These are phyloP conservation scores for Motacilla tschutschensis DNA, from an alignment of 2,113 vertebrate species.

Conservation along the genomic window DNA sequence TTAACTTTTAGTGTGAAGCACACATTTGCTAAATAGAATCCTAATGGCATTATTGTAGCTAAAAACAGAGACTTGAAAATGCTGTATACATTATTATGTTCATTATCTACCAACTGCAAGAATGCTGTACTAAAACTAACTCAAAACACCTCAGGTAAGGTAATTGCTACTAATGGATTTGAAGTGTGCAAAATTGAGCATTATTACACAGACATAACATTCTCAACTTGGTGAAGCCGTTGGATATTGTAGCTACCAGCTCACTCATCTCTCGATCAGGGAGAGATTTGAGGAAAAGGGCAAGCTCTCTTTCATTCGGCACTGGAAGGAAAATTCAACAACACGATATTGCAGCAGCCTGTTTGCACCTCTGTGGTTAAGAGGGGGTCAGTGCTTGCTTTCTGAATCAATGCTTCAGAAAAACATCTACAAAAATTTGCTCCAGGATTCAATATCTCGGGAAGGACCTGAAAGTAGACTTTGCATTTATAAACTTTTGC, in stretches of 20 bases:
- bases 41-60: slow-evolving; percentile 79
- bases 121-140: slow-evolving; percentile 86
- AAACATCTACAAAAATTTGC: slow-evolving; percentile 19
- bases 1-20: slow-evolving; percentile 73
- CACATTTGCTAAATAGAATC: slow-evolving; percentile 76
- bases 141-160: slow-evolving; percentile 89
- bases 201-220: slow-evolving; percentile 89
- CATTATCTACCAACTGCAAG: slow-evolving; percentile 88
- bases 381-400: slow-evolving; percentile 43
- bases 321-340: slow-evolving; percentile 71
- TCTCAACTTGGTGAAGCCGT: slow-evolving; percentile 75
- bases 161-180: slow-evolving; percentile 94
- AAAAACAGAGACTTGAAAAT: slow-evolving; percentile 82
- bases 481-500: neutral
- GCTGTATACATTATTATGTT: slow-evolving; percentile 82
- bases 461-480: neutral
- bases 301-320: slow-evolving; percentile 66
- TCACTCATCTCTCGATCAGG: slow-evolving; percentile 80
- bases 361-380: slow-evolving; percentile 29
- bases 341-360: slow-evolving; percentile 26
- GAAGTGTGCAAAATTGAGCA: slow-evolving; percentile 89
- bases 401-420: slow-evolving; percentile 20
- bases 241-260: slow-evolving; percentile 66
- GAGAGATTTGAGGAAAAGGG: slow-evolving; percentile 80
- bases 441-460: neutral